Conservation (phyloP, 2,888 invertebrate genomes). For the Macrosoma leucophasiata region DNA sequence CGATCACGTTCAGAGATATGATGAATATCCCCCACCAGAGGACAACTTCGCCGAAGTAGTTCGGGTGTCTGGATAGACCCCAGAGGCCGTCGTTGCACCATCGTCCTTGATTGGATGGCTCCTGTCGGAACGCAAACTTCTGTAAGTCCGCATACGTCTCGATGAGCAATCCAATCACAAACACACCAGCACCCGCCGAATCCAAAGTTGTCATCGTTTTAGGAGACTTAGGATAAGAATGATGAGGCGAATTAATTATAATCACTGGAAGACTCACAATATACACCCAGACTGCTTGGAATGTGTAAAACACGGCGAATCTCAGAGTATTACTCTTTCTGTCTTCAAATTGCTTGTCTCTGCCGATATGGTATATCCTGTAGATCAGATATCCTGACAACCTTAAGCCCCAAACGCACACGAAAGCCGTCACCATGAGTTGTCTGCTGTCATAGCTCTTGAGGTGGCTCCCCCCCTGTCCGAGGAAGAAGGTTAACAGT, state of each 20-base stretch:
- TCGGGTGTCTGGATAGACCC: constrained; percentile 93
- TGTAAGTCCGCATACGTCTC: constrained; percentile 95
- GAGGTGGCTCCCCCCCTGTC: constrained; percentile 81
- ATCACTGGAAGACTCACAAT: constrained; percentile 94
- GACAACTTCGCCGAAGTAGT: constrained; percentile 95
- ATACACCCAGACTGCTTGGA: constrained; percentile 94
- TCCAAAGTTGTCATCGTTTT: constrained; percentile 92
- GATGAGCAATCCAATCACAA: constrained; percentile 87
- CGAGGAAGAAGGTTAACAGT: constrained; percentile 89
- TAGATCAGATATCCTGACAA: constrained; percentile 93
- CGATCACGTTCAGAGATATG: constrained; percentile 89
- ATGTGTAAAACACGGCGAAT: constrained; percentile 95
- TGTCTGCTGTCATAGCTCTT: constrained; percentile 91
- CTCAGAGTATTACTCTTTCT: constrained; percentile 89
- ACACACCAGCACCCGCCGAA: constrained; percentile 89
- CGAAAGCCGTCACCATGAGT: constrained; percentile 91
- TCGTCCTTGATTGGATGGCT: constrained; percentile 91
- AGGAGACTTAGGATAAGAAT: constrained; percentile 83
- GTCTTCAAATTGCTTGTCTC: constrained; percentile 94
- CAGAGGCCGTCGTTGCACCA: constrained; percentile 95
- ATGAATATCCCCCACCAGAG: constrained; percentile 97
- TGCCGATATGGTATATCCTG: constrained; percentile 91
- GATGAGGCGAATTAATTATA: constrained; percentile 90
- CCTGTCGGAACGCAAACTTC: constrained; percentile 92
- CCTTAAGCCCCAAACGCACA: constrained; percentile 91